Evolutionary conservation across 2,797 vertebrate genomes (phyloP).

Genomic region (Argya squamiceps): DNA sequence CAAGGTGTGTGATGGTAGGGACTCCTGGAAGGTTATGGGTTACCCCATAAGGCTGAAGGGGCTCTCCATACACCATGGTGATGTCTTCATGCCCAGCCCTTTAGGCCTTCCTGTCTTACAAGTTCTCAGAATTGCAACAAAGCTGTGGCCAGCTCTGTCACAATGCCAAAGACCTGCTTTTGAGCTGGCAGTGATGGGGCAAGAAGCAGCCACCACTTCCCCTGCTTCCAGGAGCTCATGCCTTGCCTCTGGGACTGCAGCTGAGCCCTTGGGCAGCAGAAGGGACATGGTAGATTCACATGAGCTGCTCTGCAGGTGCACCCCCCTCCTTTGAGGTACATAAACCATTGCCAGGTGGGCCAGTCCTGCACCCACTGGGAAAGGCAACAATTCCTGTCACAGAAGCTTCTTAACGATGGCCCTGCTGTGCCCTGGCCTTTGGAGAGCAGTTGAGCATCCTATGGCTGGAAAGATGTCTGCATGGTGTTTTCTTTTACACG

Average conservation of each 20-base stretch:
- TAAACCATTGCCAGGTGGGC: neutral
- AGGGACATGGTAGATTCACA: accelerated
- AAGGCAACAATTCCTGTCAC: neutral
- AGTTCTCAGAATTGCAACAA: neutral
- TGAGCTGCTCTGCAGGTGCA: neutral
- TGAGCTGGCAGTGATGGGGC: neutral
- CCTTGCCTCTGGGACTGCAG: accelerated
- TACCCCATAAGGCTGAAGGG: neutral
- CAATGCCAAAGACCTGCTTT: neutral
- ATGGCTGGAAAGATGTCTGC: neutral
- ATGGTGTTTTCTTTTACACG: accelerated
- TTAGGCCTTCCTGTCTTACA: neutral
- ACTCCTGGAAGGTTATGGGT: neutral
- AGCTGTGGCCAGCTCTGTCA: conserved; percentile 5
- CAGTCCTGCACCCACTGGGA: neutral
- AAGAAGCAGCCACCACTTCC: neutral
- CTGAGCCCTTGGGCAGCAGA: neutral
- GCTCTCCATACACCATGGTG: neutral
- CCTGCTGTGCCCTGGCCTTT: neutral
- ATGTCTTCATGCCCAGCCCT: neutral
- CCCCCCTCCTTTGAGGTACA: neutral
- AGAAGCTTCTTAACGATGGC: neutral
- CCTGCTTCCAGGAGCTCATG: accelerated
- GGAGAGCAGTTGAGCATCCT: neutral
- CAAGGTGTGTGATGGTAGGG: neutral